Evolutionary conservation across 2,888 invertebrate species (phyloP).

Genomic region (Galerucella calmariensis): DNA sequence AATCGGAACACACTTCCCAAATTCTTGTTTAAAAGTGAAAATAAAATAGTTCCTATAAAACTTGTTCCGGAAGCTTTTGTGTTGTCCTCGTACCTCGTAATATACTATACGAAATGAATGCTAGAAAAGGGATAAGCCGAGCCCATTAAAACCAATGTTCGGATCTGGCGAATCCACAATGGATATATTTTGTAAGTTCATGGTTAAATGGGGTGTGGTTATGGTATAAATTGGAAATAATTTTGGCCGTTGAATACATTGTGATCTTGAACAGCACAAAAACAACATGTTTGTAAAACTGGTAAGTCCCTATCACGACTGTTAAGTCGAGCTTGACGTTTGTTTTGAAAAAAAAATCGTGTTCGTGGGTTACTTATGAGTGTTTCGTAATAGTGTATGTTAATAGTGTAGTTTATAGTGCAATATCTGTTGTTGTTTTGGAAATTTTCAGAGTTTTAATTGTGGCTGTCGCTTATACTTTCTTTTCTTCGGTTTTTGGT

Average conservation of each 20-base stretch:
- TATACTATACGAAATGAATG: slow-evolving; percentile 1
- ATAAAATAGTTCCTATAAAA: not conserved
- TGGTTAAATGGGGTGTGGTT: slow-evolving; percentile 60
- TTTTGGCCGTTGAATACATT: slow-evolving; percentile 57
- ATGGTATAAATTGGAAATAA: slow-evolving; percentile 59
- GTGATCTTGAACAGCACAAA: slow-evolving; percentile 57
- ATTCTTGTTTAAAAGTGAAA: no score
- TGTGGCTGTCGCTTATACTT: not conserved
- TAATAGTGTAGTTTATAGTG: not conserved
- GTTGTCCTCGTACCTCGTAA: not conserved
- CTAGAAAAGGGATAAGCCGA: slow-evolving; percentile 10
- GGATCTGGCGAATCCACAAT: slow-evolving; percentile 19
- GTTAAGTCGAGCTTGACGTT: slow-evolving; percentile 17
- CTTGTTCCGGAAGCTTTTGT: not conserved
- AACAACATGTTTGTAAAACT: slow-evolving; percentile 65
- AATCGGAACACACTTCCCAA: no score
- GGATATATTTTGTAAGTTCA: slow-evolving; percentile 52
- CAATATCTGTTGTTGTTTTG: not conserved
- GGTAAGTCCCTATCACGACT: slow-evolving; percentile 57
- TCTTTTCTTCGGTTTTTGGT: not conserved
- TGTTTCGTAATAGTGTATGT: slow-evolving; percentile 15
- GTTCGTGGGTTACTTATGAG: slow-evolving; percentile 14
- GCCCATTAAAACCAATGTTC: slow-evolving; percentile 8
- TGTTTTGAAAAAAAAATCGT: slow-evolving; percentile 20
- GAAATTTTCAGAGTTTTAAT: not conserved